Base-by-base conservation (phyloP, 2,797 vertebrate species). In the Centroberyx gerrardi region DNA sequence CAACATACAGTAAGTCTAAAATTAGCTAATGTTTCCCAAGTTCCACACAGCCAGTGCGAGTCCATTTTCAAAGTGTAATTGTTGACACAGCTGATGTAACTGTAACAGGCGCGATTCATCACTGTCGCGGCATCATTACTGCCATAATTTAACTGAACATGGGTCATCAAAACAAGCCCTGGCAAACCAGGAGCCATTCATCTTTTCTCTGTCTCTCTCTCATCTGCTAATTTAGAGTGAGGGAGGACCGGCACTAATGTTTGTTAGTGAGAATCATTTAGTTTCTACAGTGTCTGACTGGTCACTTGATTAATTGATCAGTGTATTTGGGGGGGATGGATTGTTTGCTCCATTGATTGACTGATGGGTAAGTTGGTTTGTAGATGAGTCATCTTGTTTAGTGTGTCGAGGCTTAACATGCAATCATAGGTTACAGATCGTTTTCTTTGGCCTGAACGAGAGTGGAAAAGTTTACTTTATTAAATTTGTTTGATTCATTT, bases 131-230 rank as follows among this genome's bases (percentile, higher is more conserved):
- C 76, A 76, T 91, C 91, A 93, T 91, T 94, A 90, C 63, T 74
- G 87, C 86, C 86, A 88, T 93, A 89, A 92, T 92, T 92, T 84
- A 80, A 88, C 87, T 67, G 74, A 87, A 77, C 87, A 84, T 60
- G 81, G 90, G 87, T 92, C 87, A 87, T 80, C 87, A 89, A 86
- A 91, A 93, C 78, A 90, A 93, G 83, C 64, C 83, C 87, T 51
- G 69, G 78, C 74, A 85, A 87, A 89, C 78, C 62, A 70, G 46
- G 66, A 86, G 76, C 77, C 74, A 89, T 93, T 90, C 81, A 91
- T 94, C 86, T 84, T 83, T 68, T 72, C 18, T 61, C 71, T 76
- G 68, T 87, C 72, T 71, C 55, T 82, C 73, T 75, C 62, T 81
- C 0, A 13, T 66, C 62, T 68, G 38, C 71, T 90, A 84, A 92